A percentile compares a stretch with the other conserved stretches of the same genome.
Conservation (phyloP, 2,888 invertebrate genomes). For the Rhodophaea formosa region DNA sequence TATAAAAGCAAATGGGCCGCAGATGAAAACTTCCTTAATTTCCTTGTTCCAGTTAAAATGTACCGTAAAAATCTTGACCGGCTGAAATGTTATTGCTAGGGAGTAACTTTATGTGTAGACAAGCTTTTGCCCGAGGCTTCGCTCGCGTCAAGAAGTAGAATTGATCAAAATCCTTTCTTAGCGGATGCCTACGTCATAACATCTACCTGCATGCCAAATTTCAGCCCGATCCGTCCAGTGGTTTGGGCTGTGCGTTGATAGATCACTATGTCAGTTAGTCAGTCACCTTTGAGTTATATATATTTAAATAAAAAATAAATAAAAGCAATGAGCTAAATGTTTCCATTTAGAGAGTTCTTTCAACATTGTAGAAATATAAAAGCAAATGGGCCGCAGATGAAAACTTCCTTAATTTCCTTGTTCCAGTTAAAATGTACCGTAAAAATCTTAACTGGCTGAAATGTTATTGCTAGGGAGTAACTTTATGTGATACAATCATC, state of each 20-base stretch:
- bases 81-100: background rate
- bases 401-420: background rate
- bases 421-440: background rate
- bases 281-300: too few species aligned
- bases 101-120: background rate
- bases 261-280: too few species aligned
- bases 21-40: background rate
- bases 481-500: too few species aligned
- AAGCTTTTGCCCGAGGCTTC: too few species aligned
- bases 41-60: background rate
- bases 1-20: background rate
- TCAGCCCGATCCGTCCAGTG: too few species aligned
- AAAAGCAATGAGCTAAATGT: constrained; percentile 1
- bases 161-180: too few species aligned
- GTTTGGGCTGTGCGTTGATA: too few species aligned
- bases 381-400: background rate
- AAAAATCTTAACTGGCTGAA: background rate
- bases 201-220: too few species aligned
- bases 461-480: background rate
- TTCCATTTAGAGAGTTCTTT: background rate
- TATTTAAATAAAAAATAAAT: too few species aligned
- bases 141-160: too few species aligned
- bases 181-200: too few species aligned
- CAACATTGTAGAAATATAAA: background rate
- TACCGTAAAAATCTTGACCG: background rate